Evolutionary conservation across 2,888 invertebrate genomes (phyloP), one percentile per base, ranked within the genome.

Genomic region (Drosophila paramelanica): DNA sequence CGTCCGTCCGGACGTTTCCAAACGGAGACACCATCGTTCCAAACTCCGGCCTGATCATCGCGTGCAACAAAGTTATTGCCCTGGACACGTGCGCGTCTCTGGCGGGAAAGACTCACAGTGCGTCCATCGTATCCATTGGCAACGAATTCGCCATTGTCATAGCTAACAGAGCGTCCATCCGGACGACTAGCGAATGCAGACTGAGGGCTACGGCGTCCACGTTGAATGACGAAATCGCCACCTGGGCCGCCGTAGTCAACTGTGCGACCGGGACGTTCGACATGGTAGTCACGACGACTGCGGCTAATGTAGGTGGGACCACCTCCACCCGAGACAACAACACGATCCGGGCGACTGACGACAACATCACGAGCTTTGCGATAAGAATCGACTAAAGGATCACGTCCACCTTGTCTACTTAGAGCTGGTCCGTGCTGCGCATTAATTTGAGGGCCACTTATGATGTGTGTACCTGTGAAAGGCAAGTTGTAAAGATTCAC

Each of bases 1-100:
- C 81, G 81, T 7, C 81, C 81, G 43, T 82, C 86, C 0, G 78
- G 67, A 36, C 71, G 57, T 5, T 68, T 84, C 81, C 87, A 87
- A 6, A 84, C 52, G 0, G 81, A 79, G 11, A 72, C 61, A 7
- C 51, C 6, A 1, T 58, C 58, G 7, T 74, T 74, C 58, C 74
- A 71, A 4, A 55, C 38, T 0, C 83, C 81, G 1, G 87, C 83
- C 14, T 79, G 79, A 56, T 87, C 43, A 6, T 55, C 68, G 46
- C 79, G 79, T 13, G 87, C 87, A 6, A 81, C 83, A 52, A 83
- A 83, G 14, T 77, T 74, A 0, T 79, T 55, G 5, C 87, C 84
- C 14, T 72, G 75, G n/a, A 83, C 87, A 10, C 84, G 69, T 0
- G 43, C 70, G 8, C 77, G 78, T 10, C 71, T 56, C 0, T 43